Evolutionary conservation across 2,888 invertebrate genomes (phyloP), one percentile per base, ranked within the genome.

Genomic region (Kuschelorhynchus macadamiae): DNA sequence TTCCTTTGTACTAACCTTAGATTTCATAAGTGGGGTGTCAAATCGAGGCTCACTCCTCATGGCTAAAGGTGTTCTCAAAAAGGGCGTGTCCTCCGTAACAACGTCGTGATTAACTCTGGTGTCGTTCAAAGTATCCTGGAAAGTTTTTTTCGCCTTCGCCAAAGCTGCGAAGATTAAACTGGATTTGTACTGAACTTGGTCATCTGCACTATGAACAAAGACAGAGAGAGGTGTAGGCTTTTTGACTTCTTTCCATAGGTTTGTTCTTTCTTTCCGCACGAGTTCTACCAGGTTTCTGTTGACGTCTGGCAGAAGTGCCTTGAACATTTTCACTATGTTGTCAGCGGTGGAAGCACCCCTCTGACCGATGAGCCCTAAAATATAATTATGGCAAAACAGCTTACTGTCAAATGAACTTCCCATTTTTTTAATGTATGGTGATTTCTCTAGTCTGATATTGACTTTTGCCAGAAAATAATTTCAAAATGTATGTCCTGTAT

Each of bases 211-310:
- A 56, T 87, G 86, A 0, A 89, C 85, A 68, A 81, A 87, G 9
- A 89, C 87, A 0, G 89, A 89, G 84, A 89, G 84, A 0, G 89
- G 89, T 61, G 86, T 87, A 0, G 88, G 86, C 32, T 83, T 84
- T 0, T 81, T 46, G 30, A 87, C 89, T 76, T 78, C 74, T 66
- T 75, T 77, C 75, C 75, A 78, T 5, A 77, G 42, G 25, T 71
- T 75, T 1, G 67, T 66, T 25, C 76, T 78, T 42, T 82, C 78
- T 33, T 75, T 76, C 5, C 78, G 71, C 61, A 80, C 77, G 36
- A 77, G 66, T 21, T 80, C 76, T 2, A 82, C 72, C 5, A 83
- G 69, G 20, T 78, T 77, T 46, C 75, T 77, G 25, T 76, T 80
- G 17, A 83, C 77, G 56, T 79, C 77, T 0, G 82, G 82, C 33